Conservation (phyloP, 2,113 vertebrate species). For the Ptilonorhynchus violaceus region DNA sequence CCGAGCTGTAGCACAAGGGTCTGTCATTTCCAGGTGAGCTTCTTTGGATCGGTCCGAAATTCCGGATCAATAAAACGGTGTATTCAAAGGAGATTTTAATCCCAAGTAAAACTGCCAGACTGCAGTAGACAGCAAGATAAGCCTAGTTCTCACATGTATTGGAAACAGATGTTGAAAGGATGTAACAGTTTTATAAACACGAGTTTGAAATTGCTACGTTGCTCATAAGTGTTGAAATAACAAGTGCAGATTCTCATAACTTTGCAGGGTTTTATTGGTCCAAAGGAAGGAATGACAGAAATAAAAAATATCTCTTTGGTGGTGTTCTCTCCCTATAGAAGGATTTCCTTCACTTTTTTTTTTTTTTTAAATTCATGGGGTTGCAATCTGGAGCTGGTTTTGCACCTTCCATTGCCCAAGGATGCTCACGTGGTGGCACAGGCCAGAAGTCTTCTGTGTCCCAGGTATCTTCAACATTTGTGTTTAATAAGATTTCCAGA, state of each 20-base stretch:
- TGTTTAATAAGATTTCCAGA: neutral
- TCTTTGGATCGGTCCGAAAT: neutral
- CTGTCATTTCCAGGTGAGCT: neutral
- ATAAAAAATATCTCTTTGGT: neutral
- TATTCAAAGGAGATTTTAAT: neutral
- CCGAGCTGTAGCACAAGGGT: neutral
- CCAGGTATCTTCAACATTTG: neutral
- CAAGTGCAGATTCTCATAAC: neutral
- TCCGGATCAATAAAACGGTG: neutral
- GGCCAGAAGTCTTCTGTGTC: neutral
- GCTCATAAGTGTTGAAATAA: neutral
- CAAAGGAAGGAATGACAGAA: neutral
- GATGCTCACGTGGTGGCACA: neutral
- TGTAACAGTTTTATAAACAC: neutral
- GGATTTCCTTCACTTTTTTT: neutral
- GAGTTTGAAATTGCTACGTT: neutral
- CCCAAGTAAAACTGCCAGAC: neutral
- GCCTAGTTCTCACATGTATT: neutral
- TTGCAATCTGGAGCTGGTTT: neutral
- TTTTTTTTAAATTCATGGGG: neutral
- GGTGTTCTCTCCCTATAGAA: neutral
- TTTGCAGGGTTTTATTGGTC: neutral
- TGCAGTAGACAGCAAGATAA: neutral
- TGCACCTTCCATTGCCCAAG: fast-evolving
- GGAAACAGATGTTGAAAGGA: neutral